Conservation (phyloP, 2,888 invertebrate species). For the Odontocerum albicorne region DNA sequence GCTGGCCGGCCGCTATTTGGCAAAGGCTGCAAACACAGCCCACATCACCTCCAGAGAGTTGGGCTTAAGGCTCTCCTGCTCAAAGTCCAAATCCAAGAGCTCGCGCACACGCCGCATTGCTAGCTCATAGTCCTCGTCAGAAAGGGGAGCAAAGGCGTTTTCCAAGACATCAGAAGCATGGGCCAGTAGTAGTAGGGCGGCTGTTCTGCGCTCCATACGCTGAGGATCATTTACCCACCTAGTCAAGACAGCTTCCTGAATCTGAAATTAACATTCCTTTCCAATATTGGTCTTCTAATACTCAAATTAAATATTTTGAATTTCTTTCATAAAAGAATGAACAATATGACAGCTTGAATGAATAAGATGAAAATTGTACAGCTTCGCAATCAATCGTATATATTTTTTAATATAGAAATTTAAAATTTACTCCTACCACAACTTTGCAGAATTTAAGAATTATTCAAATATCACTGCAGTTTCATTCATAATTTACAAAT, state of each 20-base stretch:
- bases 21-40: slow-evolving; percentile 98
- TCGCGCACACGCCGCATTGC: slow-evolving; percentile 97
- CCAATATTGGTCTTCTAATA: no score
- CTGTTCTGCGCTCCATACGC: slow-evolving; percentile 92
- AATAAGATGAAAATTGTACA: no score
- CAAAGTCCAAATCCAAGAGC: slow-evolving; percentile 94
- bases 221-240: slow-evolving; percentile 98
- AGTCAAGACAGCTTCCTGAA: slow-evolving; percentile 94
- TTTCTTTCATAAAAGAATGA: no score
- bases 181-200: slow-evolving; percentile 92
- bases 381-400: no score
- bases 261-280: no score
- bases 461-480: no score
- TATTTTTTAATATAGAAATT: no score
- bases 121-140: slow-evolving; percentile 96
- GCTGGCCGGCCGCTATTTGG: slow-evolving; percentile 72
- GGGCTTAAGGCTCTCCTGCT: slow-evolving; percentile 90
- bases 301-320: no score
- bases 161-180: slow-evolving; percentile 99
- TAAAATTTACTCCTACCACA: no score
- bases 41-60: slow-evolving; percentile 94
- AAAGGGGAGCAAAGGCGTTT: slow-evolving; percentile 97
- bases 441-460: no score
- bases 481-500: no score
- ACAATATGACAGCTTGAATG: no score